Evolutionary conservation across 2,797 vertebrate species (phyloP).

Genomic region (Micropoecilia bifurca): DNA sequence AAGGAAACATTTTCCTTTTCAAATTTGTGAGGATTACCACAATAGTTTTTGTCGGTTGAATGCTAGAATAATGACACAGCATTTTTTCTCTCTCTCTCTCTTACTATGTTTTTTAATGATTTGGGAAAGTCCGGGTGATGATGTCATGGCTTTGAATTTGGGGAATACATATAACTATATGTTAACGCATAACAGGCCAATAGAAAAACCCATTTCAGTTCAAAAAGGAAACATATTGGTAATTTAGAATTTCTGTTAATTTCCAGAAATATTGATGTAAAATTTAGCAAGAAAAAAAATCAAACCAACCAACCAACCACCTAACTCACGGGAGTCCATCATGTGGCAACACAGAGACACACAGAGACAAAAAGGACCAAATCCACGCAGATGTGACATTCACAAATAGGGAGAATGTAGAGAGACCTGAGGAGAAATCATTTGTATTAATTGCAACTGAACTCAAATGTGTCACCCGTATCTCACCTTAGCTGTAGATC

Average conservation of each 20-base stretch:
- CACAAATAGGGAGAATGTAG: too few relatives aligned
- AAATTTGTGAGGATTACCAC: neutral
- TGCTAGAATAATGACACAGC: neutral
- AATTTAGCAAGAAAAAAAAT: neutral
- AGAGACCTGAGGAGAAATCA: neutral
- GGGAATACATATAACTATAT: neutral
- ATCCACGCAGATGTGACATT: too few relatives aligned
- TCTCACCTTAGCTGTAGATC: neutral
- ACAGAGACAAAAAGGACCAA: too few relatives aligned
- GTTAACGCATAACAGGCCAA: neutral
- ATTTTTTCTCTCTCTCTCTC: neutral
- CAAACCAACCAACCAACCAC: too few relatives aligned
- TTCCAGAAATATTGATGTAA: neutral
- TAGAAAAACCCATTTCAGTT: neutral
- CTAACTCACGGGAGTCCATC: too few relatives aligned
- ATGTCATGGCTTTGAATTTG: neutral
- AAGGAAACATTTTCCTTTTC: neutral
- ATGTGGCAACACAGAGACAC: too few relatives aligned
- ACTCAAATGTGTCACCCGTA: neutral
- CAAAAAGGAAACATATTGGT: neutral
- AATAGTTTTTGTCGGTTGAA: neutral
- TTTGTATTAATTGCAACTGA: neutral
- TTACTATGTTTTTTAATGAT: neutral
- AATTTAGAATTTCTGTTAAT: neutral
- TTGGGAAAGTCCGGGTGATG: neutral